Evolutionary conservation across 2,113 vertebrate species (phyloP), one percentile per base, ranked within the genome.

Genomic region (Bombycilla garrulus): DNA sequence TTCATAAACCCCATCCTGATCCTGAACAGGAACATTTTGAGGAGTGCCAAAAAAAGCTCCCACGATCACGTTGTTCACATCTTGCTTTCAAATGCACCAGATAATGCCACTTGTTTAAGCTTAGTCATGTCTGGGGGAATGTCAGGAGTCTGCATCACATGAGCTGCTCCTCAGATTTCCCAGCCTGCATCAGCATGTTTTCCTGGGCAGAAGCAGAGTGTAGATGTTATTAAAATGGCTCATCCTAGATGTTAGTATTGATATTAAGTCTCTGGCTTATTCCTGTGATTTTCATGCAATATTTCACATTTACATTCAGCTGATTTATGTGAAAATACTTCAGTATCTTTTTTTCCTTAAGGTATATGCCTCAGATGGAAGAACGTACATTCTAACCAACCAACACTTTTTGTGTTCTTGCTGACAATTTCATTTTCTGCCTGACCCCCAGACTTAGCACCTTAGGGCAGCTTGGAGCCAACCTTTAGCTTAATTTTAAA

Each of bases 31-130:
- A 92, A 51, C 47, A 36, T 85, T 96, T 89, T 92, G 65, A 70
- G 35, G 81, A 33, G 40, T 58, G 80, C 61, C 66, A 87, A 82
- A 89, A 92, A 90, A 95, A 86, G 29, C 58, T 44, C 35, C 24
- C 64, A 18, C 0, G 10, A 87, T 84, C 89, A 18, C 35, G 78
- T 84, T 89, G 69, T 85, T 92, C 81, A 67, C 60, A 61, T 92
- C 81, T 93, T 94, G 70, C 94, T 95, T 95, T 95, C 74, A 90
- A 70, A 85, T 38, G 50, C 53, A 80, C 26, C 73, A 85, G 94
- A 91, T 92, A 94, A 95, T 94, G 81, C 96, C 74, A 81, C 95
- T 96, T 95, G 93, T 96, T 96, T 91, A 74, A 96, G 92, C 92
- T 96, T 95, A 96, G 95, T 95, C 93, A 94, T 60, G 90, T 79